Percentiles rank a stretch among this genome's conserved stretches.
These are phyloP conservation scores for Bactericera cockerelli DNA, from an alignment of 1,140 invertebrate species.

Conservation along the genomic window DNA sequence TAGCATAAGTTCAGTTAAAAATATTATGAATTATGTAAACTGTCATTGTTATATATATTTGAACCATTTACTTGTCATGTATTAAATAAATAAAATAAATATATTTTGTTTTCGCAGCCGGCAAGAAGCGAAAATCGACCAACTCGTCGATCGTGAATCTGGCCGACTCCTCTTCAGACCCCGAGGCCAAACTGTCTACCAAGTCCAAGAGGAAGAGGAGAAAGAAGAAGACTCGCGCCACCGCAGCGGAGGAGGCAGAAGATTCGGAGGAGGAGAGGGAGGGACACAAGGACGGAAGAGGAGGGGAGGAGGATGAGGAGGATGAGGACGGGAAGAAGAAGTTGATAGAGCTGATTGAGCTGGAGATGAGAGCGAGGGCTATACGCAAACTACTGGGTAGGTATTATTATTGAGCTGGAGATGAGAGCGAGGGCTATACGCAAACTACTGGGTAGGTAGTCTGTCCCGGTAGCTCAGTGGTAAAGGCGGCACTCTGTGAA, in stretches of 20 bases:
- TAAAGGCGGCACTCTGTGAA: no score
- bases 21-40: no score
- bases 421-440: conserved; percentile 37
- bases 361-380: conserved; percentile 37
- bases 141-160: no score
- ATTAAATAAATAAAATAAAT: no score
- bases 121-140: no score
- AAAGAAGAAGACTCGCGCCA: conserved; percentile 2
- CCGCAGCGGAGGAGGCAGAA: conserved; percentile 1
- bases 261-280: not conserved
- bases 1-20: no score
- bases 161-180: no score
- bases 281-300: no score
- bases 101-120: no score
- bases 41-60: no score
- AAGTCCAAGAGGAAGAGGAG: conserved; percentile 9
- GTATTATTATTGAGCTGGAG: conserved; percentile 26
- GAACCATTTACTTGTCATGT: no score
- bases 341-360: not conserved
- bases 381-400: conserved; percentile 32
- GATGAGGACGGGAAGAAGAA: not conserved
- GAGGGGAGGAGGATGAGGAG: conserved; percentile 8
- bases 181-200: not conserved
- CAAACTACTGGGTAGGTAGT: conserved; percentile 29
- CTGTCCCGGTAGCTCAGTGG: no score